Percentiles rank a stretch among this genome's conserved stretches.
Evolutionary conservation across 2,797 vertebrate species (phyloP).

Genomic region (Myripristis murdjan): DNA sequence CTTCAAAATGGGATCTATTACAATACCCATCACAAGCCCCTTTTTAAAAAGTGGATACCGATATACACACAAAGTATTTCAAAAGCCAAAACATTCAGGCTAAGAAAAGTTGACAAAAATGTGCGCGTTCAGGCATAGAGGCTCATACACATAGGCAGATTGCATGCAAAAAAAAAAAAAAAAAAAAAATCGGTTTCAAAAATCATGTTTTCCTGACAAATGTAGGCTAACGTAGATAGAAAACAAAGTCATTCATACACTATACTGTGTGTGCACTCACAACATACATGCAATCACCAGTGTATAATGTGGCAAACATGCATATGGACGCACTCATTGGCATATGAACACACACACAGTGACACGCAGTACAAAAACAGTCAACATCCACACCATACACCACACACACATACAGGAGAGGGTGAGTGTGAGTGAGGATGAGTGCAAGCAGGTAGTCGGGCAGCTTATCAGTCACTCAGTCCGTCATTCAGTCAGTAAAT

Average conservation of each 20-base stretch:
- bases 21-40: conserved; percentile 73
- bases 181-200: conserved; percentile 46
- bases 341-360: too few relatives aligned
- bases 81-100: conserved; percentile 67
- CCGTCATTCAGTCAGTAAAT: too few relatives aligned
- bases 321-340: conserved; percentile 3
- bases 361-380: neutral
- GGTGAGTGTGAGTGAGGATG: neutral
- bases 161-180: too few relatives aligned
- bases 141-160: conserved; percentile 74
- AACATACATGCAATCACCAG: neutral
- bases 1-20: conserved; percentile 74
- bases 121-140: conserved; percentile 38
- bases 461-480: too few relatives aligned
- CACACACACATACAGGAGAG: conserved; percentile 9
- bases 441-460: neutral
- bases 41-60: conserved; percentile 71
- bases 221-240: conserved; percentile 1
- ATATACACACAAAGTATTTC: conserved; percentile 56
- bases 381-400: neutral
- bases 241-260: conserved; percentile 38
- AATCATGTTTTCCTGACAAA: conserved; percentile 50
- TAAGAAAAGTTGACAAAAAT: too few relatives aligned
- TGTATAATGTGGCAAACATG: neutral
- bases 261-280: neutral